Evolutionary conservation across 2,113 vertebrate genomes (phyloP), one percentile per base, ranked within the genome.

Genomic region (Thomomys bottae): DNA sequence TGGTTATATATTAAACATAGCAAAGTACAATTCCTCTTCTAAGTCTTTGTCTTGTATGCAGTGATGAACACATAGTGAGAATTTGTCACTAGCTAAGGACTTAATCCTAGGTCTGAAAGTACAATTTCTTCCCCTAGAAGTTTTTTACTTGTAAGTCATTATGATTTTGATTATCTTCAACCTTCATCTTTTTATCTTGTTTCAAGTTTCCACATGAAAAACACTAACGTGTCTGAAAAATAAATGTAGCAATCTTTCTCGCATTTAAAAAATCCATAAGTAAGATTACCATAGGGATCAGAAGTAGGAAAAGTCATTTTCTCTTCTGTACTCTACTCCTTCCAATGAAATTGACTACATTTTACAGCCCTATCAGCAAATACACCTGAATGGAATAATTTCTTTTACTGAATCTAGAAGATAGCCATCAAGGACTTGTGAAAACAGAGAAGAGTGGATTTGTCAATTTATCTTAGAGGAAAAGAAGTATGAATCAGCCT

Each of bases 201-300:
- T 82, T 91, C 34, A 68, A 17, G 84, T 92, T 93, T 93, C 7
- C 70, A 10, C 82, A 61, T 57, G 36, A 78, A 85, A 88, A 84
- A 71, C 28, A 11, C 71, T 90, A 96, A 73, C 21, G 23, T 88
- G 61, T 15, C 49, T 54, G 49, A 76, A 80, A 93, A 88, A n/a
- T n/a, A 92, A 92, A 84, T 83, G 38, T 17, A 61, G 6, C 11
- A 68, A 4, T 78, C 26, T 93, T 34, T 68, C 57, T 67, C 85
- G 64, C 42, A 67, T 75, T 87, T 95, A 77, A 89, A 89, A 92
- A 89, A 79, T 94, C 23, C 20, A 87, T 76, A 18, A 81, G n/a
- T 63, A 61, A n/a, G 30, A 88, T 63, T 83, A 59, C 36, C n/a
- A 89, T 3, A 94, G 21, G 57, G 38, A 87, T 14, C 66, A 23